These are phyloP conservation scores for Parnassius smintheus DNA, from an alignment of 2,888 invertebrate genomes.

Conservation along the genomic window DNA sequence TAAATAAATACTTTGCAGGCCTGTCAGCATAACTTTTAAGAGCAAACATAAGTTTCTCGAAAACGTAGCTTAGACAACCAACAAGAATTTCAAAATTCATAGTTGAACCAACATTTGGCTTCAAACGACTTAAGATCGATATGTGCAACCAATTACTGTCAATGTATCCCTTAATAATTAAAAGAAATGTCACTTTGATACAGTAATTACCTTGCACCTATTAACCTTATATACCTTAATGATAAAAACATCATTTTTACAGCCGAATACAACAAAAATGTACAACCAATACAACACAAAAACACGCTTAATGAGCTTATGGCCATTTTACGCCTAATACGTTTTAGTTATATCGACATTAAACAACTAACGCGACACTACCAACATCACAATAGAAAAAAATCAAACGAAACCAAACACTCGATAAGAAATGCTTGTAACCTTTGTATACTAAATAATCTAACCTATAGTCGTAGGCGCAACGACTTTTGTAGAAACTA, in stretches of 20 bases:
- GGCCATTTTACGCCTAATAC: conserved; percentile 65
- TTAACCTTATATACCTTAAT: neutral
- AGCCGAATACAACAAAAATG: conserved; percentile 27
- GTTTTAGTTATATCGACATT: conserved; percentile 42
- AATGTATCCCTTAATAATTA: neutral
- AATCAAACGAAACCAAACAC: conserved; percentile 45
- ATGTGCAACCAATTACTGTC: conserved; percentile 4
- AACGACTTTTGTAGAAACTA: neutral
- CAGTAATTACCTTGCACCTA: conserved; percentile 2
- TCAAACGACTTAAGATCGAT: conserved; percentile 1
- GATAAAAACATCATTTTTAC: neutral
- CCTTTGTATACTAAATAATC: conserved; percentile 42
- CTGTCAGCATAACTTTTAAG: no score
- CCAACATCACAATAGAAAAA: conserved; percentile 38
- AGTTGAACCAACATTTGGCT: neutral
- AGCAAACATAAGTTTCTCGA: no score
- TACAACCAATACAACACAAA: conserved; percentile 40
- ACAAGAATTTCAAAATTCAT: no score
- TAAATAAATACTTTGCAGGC: no score
- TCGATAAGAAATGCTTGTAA: conserved; percentile 61
- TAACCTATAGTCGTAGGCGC: conserved; percentile 11
- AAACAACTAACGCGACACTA: conserved; percentile 41
- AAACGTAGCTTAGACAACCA: no score
- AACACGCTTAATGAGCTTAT: conserved; percentile 72
- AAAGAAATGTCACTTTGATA: no score